Conservation (phyloP, 1,140 invertebrate genomes). For the Atopsyche davidsoni region DNA sequence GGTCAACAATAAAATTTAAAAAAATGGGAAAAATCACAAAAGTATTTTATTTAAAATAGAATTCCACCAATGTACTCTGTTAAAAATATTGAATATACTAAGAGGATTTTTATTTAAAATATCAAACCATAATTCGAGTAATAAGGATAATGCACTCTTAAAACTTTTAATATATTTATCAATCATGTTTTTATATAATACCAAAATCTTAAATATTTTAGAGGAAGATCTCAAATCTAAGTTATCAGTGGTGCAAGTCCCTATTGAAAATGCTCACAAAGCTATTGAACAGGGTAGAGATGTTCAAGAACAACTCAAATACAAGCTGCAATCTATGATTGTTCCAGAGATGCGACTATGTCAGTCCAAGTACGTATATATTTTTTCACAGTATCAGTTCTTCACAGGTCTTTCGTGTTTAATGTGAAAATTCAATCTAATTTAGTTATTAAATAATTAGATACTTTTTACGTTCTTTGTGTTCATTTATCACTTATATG, state of each 20-base stretch:
- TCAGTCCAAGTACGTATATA: slow-evolving; percentile 35
- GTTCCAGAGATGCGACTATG: slow-evolving; percentile 35
- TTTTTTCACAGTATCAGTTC: not conserved
- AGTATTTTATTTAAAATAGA: too few relatives aligned
- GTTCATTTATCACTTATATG: not conserved
- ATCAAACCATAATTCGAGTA: too few relatives aligned
- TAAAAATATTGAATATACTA: too few relatives aligned
- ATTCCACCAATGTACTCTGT: too few relatives aligned
- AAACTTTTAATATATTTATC: not conserved
- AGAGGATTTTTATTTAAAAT: too few relatives aligned
- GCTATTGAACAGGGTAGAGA: slow-evolving; percentile 35
- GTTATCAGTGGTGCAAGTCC: too few relatives aligned
- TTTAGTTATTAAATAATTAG: not conserved
- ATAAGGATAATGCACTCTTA: too few relatives aligned
- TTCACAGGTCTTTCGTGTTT: not conserved
- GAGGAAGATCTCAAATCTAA: too few relatives aligned
- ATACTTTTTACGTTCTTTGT: not conserved
- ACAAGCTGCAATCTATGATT: slow-evolving; percentile 38
- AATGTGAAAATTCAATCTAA: not conserved
- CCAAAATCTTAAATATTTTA: too few relatives aligned
- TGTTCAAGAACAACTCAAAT: slow-evolving; percentile 34
- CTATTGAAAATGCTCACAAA: slow-evolving; percentile 32
- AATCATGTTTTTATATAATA: slow-evolving; percentile 11
- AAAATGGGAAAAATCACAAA: too few relatives aligned
- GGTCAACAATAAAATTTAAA: too few relatives aligned